Evolutionary conservation across 2,797 vertebrate genomes (phyloP), one percentile per base, ranked within the genome.

Genomic region (Alca torda): DNA sequence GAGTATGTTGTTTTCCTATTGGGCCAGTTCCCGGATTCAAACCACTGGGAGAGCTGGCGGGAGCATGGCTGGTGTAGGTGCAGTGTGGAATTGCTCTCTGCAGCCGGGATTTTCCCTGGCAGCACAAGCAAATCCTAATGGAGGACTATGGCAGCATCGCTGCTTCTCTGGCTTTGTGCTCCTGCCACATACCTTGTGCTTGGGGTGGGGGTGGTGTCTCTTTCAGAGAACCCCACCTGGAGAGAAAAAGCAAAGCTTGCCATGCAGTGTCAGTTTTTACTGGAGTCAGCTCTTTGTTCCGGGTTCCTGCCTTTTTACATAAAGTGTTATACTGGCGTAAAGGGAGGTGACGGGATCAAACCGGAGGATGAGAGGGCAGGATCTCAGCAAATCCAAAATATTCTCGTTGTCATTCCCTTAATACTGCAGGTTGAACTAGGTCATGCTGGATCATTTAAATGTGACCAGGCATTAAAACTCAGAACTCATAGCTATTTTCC

Each of bases 321-420:
- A 1, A 81, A 61, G 46, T n/a, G 26, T 60, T 89, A 9, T 6
- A 9, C 4, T 45, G 53, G 23, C 0, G 0, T 53, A n/a, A 72
- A 74, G 30, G 61, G 25, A 84, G 51, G 19, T 18, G 15, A 26
- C 0, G 1, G 26, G 19, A 53, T 53, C 43, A 48, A 65, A 60
- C 54, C 9, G 0, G 8, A 63, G 24, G 24, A 30, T 6, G 16
- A 78, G 51, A 25, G 33, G 28, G 48, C 72, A 89, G 39, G 43
- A 68, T 16, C 61, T 74, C 51, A 7, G 37, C 17, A 56, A 41
- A 48, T 73, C 39, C 61, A 10, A 14, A 69, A 28, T 50, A 24
- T n/a, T 54, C 16, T 28, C 5, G 6, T 77, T 87, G 84, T 35
- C 43, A 6, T 57, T 90, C 20, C 30, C 20, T 43, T 56, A 48